Evolutionary conservation across 2,797 vertebrate species (phyloP), one percentile per base, ranked within the genome.

Genomic region (Acanthurus lineatus): DNA sequence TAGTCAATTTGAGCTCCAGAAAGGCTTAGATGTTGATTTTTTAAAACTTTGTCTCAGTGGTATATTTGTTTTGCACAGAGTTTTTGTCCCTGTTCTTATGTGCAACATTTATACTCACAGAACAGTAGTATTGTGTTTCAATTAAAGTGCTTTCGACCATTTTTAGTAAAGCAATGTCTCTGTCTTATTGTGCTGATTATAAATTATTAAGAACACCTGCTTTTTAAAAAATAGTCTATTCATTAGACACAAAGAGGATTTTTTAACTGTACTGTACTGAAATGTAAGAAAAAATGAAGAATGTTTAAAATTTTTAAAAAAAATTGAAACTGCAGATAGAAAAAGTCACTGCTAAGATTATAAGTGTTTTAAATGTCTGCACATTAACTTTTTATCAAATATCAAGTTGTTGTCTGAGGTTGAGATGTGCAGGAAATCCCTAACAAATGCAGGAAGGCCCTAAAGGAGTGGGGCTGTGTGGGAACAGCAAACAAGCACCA

Each of bases 201-300:
- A 49, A 68, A 71, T 12, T 51, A 83, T 61, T 35, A 69, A 6
- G 17, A 72, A 51, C 59, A 75, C 28, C 53, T 76, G 47, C 14
- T 1, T 68, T 44, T 47, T 71, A 71, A 68, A 60, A 1, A 59
- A 32, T 56, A 15, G 8, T 17, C 7, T n/a, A 1, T 77, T 79
- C 16, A 73, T 70, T 51, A 25, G 47, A 53, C 25, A 53, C 19
- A 73, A 56, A 70, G 9, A 66, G 51, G 63, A 79, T 81, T 75
- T 9, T 0, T 6, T 62, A 35, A 32, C 74, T 87, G 70, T 14
- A 67, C 28, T 38, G 67, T 45, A 61, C n/a, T 12, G 2, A 47
- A 54, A 47, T 69, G 8, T 44, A 73, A 6, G 7, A 15, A 35
- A 76, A 59, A 22, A 54, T 3, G 22, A 53, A 6, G 32, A 20